Evolutionary conservation across 92 coral and sea anemone species (phyloP).

Genomic region (Siderastrea siderea): DNA sequence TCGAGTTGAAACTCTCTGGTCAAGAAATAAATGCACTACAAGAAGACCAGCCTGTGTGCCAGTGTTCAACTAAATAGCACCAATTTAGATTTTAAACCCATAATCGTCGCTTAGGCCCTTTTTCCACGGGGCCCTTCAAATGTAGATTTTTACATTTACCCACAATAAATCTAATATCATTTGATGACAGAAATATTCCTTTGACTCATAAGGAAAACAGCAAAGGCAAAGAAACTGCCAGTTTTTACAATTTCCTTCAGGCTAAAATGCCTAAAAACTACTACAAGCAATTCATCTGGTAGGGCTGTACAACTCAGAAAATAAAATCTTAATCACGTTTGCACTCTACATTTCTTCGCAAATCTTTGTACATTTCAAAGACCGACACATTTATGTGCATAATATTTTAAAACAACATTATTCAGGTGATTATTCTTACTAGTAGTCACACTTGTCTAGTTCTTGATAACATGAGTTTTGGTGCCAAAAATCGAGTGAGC

Average conservation of each 20-base stretch:
- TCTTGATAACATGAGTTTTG: slow-evolving; percentile 51
- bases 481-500: slow-evolving; percentile 55
- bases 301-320: slow-evolving; percentile 59
- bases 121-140: too few species aligned
- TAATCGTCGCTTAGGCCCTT: too few species aligned
- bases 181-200: slow-evolving; percentile 21
- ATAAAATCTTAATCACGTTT: slow-evolving; percentile 63
- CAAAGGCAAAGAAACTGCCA: slow-evolving; percentile 24
- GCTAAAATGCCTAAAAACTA: slow-evolving; percentile 59
- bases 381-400: slow-evolving; percentile 22
- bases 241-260: slow-evolving; percentile 49
- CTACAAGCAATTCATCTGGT: slow-evolving; percentile 53
- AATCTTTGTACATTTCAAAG: slow-evolving; percentile 35
- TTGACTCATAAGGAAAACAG: slow-evolving; percentile 15
- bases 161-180: slow-evolving; percentile 23
- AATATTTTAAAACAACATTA: too few species aligned
- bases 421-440: slow-evolving; percentile 9
- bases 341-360: slow-evolving; percentile 48
- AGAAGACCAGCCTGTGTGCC: too few species aligned
- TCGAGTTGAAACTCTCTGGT: too few species aligned
- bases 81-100: too few species aligned
- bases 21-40: too few species aligned
- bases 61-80: too few species aligned
- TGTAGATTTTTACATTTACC: slow-evolving; percentile 20
- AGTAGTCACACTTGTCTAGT: slow-evolving; percentile 59